A percentile compares a stretch with the other conserved stretches of the same genome.
Conservation (phyloP, 2,797 vertebrate genomes). For the Neostethus bicornis region DNA sequence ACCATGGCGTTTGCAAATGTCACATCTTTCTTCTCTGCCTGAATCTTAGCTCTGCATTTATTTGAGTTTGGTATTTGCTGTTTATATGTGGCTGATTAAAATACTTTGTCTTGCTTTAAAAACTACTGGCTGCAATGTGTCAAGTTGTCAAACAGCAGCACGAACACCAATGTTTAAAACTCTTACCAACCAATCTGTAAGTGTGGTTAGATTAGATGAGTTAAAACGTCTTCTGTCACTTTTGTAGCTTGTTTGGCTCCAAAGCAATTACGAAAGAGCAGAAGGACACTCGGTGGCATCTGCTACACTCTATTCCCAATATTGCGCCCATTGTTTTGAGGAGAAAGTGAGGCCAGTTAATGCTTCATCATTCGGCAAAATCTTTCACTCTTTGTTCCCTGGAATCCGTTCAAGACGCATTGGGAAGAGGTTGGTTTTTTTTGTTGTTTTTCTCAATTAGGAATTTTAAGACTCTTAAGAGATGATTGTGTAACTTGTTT, state of each 20-base stretch:
- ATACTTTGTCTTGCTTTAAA: conserved; percentile 36
- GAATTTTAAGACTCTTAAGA: conserved; percentile 10
- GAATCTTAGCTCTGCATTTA: conserved; percentile 22
- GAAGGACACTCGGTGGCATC: conserved; percentile 94
- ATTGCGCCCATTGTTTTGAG: conserved; percentile 97
- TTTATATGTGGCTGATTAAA: conserved; percentile 40
- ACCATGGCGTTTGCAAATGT: conserved; percentile 38
- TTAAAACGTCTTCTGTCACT: conserved; percentile 29
- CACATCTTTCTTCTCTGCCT: conserved; percentile 35
- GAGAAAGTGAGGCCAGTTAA: conserved; percentile 98
- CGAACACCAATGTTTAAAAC: conserved; percentile 2
- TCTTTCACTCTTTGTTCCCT: conserved; percentile 99
- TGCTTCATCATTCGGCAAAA: conserved; percentile 96
- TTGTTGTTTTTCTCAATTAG: background rate
- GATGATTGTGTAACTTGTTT: background rate
- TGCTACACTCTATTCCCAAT: conserved; percentile 98
- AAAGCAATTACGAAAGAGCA: conserved; percentile 98
- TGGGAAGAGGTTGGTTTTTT: conserved; percentile 87
- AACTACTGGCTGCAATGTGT: conserved; percentile 42
- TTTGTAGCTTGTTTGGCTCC: conserved; percentile 93
- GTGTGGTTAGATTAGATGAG: conserved; percentile 1
- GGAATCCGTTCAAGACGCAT: conserved; percentile 94
- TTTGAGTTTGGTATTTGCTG: conserved; percentile 42
- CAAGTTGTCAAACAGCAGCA: conserved; percentile 28
- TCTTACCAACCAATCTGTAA: conserved; percentile 11